Conservation (phyloP, 2,113 vertebrate species). For the Campylomormyrus numenius region DNA sequence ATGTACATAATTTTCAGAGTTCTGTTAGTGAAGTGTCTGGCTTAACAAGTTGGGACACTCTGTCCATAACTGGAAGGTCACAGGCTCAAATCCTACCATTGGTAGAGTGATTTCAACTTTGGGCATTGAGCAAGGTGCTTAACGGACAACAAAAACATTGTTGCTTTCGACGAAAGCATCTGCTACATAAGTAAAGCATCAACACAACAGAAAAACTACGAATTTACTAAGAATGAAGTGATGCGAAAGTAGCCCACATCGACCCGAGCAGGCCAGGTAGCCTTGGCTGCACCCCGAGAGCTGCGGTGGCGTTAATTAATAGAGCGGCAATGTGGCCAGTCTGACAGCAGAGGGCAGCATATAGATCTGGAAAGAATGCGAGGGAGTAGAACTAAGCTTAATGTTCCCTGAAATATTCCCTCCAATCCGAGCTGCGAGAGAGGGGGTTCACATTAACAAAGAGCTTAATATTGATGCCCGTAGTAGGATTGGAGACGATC, state of each 20-base stretch:
- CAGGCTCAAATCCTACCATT: neutral
- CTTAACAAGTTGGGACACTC: neutral
- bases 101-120: neutral
- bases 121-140: neutral
- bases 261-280: neutral
- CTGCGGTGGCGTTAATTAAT: neutral
- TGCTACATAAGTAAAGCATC: neutral
- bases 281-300: neutral
- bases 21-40: neutral
- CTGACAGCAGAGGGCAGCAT: slow-evolving; percentile 1
- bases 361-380: neutral
- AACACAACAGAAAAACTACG: neutral
- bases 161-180: neutral
- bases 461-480: neutral
- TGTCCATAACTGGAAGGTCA: neutral
- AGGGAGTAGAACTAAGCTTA: neutral
- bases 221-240: neutral
- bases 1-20: neutral
- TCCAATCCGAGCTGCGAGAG: neutral
- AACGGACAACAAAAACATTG: neutral
- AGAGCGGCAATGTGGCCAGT: neutral
- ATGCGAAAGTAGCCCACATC: neutral
- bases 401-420: neutral
- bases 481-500: neutral
- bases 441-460: neutral